Percentiles rank a stretch among this genome's conserved stretches.
phyloP scores from a whole-genome alignment of 1,140 invertebrate genomes.

The Wiebesia pumilae region DNA sequence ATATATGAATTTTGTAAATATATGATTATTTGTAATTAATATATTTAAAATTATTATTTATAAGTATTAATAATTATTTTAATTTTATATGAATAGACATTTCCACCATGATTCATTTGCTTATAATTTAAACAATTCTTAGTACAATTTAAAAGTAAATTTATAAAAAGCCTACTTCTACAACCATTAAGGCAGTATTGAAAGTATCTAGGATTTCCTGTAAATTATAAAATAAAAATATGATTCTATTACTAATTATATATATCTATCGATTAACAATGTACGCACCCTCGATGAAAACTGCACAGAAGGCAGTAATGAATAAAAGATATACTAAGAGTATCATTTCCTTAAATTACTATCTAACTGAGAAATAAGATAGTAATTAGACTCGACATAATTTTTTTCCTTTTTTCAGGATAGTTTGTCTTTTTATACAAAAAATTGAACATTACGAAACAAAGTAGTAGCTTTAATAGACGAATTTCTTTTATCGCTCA shows the following conservation, averaged over 20 bases:
- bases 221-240: not conserved
- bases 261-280: not conserved
- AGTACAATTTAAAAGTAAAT: too few relatives aligned
- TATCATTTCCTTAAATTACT: not conserved
- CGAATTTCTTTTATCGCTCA: not conserved
- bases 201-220: not conserved
- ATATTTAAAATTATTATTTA: too few relatives aligned
- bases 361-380: not conserved
- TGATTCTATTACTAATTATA: not conserved
- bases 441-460: not conserved
- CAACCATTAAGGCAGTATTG: not conserved
- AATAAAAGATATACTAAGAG: not conserved
- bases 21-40: too few relatives aligned
- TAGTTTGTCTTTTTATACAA: not conserved
- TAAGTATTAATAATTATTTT: not conserved
- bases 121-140: too few relatives aligned
- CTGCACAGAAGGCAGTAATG: not conserved
- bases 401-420: too few relatives aligned
- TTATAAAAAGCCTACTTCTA: not conserved
- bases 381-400: too few relatives aligned
- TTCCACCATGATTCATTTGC: too few relatives aligned
- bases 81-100: not conserved
- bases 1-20: too few relatives aligned
- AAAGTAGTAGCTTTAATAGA: not conserved
- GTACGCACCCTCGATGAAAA: not conserved